Conservation (phyloP, 1,140 invertebrate genomes). For the Panulirus ornatus region DNA sequence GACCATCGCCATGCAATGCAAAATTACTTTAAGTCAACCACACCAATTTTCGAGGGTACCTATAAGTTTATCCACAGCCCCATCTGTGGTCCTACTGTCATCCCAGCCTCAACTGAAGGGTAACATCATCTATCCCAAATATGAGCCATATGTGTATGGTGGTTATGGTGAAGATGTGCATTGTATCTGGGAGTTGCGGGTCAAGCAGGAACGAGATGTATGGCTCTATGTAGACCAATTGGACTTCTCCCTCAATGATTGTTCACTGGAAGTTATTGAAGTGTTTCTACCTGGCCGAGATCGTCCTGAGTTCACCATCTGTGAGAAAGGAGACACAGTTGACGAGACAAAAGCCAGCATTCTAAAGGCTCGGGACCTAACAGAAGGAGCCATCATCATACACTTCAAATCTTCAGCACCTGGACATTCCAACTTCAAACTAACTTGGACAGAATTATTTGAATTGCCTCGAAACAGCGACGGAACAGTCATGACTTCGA, state of each 20-base stretch:
- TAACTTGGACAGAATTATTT: slow-evolving; percentile 93
- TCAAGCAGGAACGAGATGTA: slow-evolving; percentile 88
- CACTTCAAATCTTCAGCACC: slow-evolving; percentile 83
- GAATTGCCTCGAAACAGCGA: slow-evolving; percentile 89
- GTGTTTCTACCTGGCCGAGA: slow-evolving; percentile 59
- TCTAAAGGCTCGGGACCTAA: slow-evolving; percentile 85
- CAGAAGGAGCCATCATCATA: slow-evolving; percentile 77
- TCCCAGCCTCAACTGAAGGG: slow-evolving; percentile 88
- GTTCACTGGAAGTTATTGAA: slow-evolving; percentile 70
- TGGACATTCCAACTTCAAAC: slow-evolving; percentile 88
- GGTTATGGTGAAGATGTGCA: slow-evolving; percentile 88
- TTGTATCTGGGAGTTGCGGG: slow-evolving; percentile 90
- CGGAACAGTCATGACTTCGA: slow-evolving; percentile 87
- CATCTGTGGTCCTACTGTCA: slow-evolving; percentile 88
- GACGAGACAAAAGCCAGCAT: slow-evolving; percentile 81
- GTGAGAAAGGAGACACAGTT: slow-evolving; percentile 63
- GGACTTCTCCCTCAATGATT: slow-evolving; percentile 83
- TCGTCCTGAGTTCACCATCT: slow-evolving; percentile 73
- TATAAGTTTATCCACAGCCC: slow-evolving; percentile 94
- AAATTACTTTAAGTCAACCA: slow-evolving; percentile 91
- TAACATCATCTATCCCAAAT: slow-evolving; percentile 87
- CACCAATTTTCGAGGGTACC: slow-evolving; percentile 88
- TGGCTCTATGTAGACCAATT: slow-evolving; percentile 92
- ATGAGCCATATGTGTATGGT: slow-evolving; percentile 84
- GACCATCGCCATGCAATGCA: slow-evolving; percentile 89